Evolutionary conservation across 2,888 invertebrate genomes (phyloP).

Genomic region (Callimorpha dominula): DNA sequence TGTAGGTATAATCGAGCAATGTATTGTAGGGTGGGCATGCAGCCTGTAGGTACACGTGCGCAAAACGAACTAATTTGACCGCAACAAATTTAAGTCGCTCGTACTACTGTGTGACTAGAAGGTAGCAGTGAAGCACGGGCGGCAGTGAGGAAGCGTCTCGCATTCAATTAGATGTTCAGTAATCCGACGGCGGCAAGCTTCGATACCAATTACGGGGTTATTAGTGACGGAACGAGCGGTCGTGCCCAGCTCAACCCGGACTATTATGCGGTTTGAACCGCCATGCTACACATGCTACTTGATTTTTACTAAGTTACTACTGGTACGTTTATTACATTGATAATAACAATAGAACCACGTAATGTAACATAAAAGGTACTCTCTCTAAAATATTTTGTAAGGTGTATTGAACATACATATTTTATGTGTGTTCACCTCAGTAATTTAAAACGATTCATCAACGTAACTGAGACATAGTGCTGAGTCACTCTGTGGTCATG

Average conservation of each 20-base stretch:
- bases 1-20: slow-evolving; percentile 77
- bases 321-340: slow-evolving; percentile 15
- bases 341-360: background rate
- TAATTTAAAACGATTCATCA: slow-evolving; percentile 63
- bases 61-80: slow-evolving; percentile 80
- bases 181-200: slow-evolving; percentile 85
- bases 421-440: slow-evolving; percentile 26
- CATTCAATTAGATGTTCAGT: slow-evolving; percentile 87
- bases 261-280: slow-evolving; percentile 47
- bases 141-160: slow-evolving; percentile 75
- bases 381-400: background rate
- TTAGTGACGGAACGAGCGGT: slow-evolving; percentile 80
- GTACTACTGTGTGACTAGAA: slow-evolving; percentile 59
- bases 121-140: slow-evolving; percentile 60
- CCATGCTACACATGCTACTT: slow-evolving; percentile 49
- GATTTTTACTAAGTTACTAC: slow-evolving; percentile 52
- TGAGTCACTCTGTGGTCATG: slow-evolving; percentile 63
- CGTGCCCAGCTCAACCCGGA: slow-evolving; percentile 66
- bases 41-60: slow-evolving; percentile 73
- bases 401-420: slow-evolving; percentile 12
- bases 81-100: slow-evolving; percentile 77
- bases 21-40: slow-evolving; percentile 57
- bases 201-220: slow-evolving; percentile 86
- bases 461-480: slow-evolving; percentile 61
- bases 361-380: background rate